These are phyloP conservation scores for Colletes collaris DNA, from an alignment of 2,888 invertebrate species.

Conservation along the genomic window DNA sequence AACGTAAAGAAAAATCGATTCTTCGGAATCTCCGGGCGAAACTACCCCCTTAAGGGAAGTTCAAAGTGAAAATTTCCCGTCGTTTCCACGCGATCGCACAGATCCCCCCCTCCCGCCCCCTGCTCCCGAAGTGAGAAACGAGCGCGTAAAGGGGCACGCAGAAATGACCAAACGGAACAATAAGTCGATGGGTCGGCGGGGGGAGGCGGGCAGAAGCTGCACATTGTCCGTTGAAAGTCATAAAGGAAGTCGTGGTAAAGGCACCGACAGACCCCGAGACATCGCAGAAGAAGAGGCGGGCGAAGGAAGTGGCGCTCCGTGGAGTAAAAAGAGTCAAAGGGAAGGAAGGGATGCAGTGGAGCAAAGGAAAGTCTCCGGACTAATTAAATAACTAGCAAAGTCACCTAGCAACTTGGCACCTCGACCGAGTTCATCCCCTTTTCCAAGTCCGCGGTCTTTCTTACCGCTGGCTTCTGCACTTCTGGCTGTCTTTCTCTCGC, in stretches of 20 bases:
- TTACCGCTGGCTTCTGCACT: slow-evolving; percentile 70
- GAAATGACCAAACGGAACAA: slow-evolving; percentile 58
- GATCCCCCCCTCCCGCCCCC: slow-evolving; percentile 19
- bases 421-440: slow-evolving; percentile 69
- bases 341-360: slow-evolving; percentile 61
- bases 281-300: background rate
- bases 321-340: slow-evolving; percentile 65
- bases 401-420: slow-evolving; percentile 80
- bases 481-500: slow-evolving; percentile 46
- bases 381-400: slow-evolving; percentile 82
- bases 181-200: slow-evolving; percentile 19
- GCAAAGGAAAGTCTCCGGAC: slow-evolving; percentile 76
- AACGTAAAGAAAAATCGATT: background rate
- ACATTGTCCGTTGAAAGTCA: slow-evolving; percentile 56
- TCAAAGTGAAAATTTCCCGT: slow-evolving; percentile 49
- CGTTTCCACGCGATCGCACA: slow-evolving; percentile 26
- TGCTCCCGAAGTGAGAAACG: slow-evolving; percentile 8
- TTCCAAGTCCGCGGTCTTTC: slow-evolving; percentile 70
- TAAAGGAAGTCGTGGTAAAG: slow-evolving; percentile 59
- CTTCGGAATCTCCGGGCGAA: background rate
- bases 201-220: slow-evolving; percentile 17
- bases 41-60: slow-evolving; percentile 6
- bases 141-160: slow-evolving; percentile 32
- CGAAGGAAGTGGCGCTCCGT: slow-evolving; percentile 26
- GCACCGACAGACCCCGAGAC: slow-evolving; percentile 26